Conservation (phyloP, 2,888 invertebrate genomes). For the Frankliniella fusca region DNA sequence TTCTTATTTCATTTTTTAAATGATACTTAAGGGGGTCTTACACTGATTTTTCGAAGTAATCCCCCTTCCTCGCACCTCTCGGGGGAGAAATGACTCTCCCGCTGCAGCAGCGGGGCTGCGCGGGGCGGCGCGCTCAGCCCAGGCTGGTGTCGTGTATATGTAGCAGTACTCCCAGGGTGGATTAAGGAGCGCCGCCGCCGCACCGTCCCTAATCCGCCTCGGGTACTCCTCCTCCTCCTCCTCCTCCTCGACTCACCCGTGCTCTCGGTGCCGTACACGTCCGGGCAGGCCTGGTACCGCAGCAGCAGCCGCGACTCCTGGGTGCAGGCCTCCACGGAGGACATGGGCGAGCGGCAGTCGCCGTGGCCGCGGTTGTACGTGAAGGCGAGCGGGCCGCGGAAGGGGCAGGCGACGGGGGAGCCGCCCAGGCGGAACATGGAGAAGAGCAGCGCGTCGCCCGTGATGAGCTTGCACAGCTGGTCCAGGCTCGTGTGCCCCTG, state of each 20-base stretch:
- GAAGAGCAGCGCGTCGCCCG: constrained; percentile 82
- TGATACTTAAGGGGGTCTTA: no score
- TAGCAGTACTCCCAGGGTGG: background rate
- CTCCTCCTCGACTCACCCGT: constrained; percentile 67
- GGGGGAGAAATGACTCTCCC: background rate
- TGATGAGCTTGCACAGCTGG: constrained; percentile 78
- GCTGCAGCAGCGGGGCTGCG: no score
- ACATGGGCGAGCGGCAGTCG: constrained; percentile 82
- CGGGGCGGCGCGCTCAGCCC: no score
- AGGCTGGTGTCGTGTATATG: background rate
- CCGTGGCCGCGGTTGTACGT: constrained; percentile 89
- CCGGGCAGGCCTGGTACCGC: constrained; percentile 90
- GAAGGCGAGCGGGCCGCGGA: constrained; percentile 83
- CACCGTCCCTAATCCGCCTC: no score
- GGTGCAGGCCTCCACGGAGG: constrained; percentile 90
- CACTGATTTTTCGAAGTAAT: no score
- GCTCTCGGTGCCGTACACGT: constrained; percentile 84
- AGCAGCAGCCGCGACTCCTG: constrained; percentile 85
- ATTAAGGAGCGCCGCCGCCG: no score
- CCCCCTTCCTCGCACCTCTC: no score
- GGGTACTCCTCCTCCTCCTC: no score
- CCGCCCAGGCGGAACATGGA: constrained; percentile 88
- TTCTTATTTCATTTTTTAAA: no score
- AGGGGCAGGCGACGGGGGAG: constrained; percentile 83
- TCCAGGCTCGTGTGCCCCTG: constrained; percentile 65